Evolutionary conservation across 2,797 vertebrate species (phyloP), one percentile per base, ranked within the genome.

Genomic region (Arrhamphus sclerolepis): DNA sequence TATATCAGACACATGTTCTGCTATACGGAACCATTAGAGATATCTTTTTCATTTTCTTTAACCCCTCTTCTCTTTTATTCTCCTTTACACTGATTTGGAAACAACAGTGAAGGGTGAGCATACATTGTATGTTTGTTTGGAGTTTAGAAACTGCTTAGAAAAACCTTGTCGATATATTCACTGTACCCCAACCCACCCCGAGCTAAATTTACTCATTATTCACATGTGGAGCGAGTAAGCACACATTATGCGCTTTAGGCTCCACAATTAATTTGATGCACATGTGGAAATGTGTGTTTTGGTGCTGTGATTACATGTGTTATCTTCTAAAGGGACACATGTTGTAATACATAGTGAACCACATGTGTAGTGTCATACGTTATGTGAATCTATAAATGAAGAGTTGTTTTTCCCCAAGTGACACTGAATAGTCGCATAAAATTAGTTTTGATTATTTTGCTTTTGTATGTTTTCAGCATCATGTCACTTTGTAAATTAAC

Each of bases 31-130:
- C n/a, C n/a, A n/a, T n/a, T n/a, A n/a, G n/a, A 52, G 21, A n/a
- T 66, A 58, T 69, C 67, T 72, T 14, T 66, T 20, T 59, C 3
- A n/a, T 80, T 89, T 86, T 44, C 43, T 80, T 85, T 86, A 89
- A 87, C 76, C 70, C 65, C 65, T 74, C 70, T 76, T 86, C 75
- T 88, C 80, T 89, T 77, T 86, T 82, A 83, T 77, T 56, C 76
- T 69, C 65, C 22, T 85, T 80, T 85, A 69, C 88, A 72, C 87
- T 86, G 83, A 77, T 86, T 88, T 89, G 88, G 87, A 86, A 83
- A 84, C 83, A 73, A 72, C 89, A 93, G 92, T 82, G 93, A 94
- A 83, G 92, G 93, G 92, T 93, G 89, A 92, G 92, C 91, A 83
- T 83, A 55, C 40, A 47, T 57, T 56, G 31, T 61, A 26, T 70